Percentiles rank a stretch among this genome's conserved stretches.
Conservation (phyloP, 2,888 invertebrate species). For the Cacoxenus indagator region DNA sequence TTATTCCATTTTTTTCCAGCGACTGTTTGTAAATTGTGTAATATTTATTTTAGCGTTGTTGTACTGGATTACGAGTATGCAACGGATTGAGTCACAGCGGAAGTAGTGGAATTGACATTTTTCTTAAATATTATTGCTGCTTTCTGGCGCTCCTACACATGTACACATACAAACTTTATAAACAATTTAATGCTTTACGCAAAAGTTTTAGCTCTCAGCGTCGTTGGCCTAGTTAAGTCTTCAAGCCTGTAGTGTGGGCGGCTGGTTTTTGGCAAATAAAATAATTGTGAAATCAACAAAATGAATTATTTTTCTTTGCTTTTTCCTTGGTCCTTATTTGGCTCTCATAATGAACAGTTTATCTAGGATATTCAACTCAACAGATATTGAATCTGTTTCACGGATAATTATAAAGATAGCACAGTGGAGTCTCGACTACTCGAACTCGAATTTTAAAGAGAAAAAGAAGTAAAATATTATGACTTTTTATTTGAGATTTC, state of each 20-base stretch:
- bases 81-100: not conserved
- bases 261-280: not conserved
- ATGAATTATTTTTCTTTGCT: not conserved
- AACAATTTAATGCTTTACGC: conserved; percentile 2
- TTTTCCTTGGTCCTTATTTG: not conserved
- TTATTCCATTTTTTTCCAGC: not conserved
- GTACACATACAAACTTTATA: not conserved
- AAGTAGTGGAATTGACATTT: not conserved
- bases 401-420: too few species aligned
- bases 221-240: not conserved
- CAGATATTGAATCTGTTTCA: too few species aligned
- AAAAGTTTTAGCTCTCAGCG: not conserved
- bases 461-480: too few species aligned
- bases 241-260: not conserved
- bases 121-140: not conserved
- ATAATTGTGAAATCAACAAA: not conserved
- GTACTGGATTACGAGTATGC: too few species aligned
- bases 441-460: too few species aligned
- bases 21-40: not conserved
- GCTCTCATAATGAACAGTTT: not conserved
- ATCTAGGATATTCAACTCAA: too few species aligned
- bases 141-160: not conserved
- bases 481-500: too few species aligned
- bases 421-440: too few species aligned
- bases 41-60: not conserved